Evolutionary conservation across 1,140 invertebrate genomes (phyloP).

Genomic region (Neuroterus valhalla): DNA sequence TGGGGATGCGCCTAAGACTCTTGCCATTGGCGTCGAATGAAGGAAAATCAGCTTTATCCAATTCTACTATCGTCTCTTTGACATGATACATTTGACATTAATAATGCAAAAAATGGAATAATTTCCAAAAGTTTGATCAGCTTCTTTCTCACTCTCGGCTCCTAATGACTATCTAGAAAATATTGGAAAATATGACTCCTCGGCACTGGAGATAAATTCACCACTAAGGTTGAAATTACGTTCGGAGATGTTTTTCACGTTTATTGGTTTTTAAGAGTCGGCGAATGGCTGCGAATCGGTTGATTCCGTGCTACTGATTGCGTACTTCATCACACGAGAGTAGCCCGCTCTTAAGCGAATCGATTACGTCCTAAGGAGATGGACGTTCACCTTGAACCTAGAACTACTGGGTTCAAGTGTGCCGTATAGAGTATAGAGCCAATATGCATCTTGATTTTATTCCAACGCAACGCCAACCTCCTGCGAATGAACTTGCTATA

Average conservation of each 20-base stretch:
- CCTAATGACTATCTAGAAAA: not conserved
- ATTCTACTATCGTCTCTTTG: too few species aligned
- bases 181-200: too few species aligned
- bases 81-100: too few species aligned
- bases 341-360: conserved; percentile 19
- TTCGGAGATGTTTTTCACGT: conserved; percentile 2
- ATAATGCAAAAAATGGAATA: too few species aligned
- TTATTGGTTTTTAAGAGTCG: conserved; percentile 16
- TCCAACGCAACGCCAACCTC: not conserved
- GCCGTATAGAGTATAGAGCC: not conserved
- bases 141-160: not conserved
- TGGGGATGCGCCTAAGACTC: not conserved
- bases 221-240: not conserved
- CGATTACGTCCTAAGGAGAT: conserved; percentile 27
- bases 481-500: not conserved
- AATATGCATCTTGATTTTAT: conserved; percentile 26
- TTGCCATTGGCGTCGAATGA: too few species aligned
- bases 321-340: not conserved
- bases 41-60: too few species aligned
- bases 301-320: conserved; percentile 20
- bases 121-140: not conserved
- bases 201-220: not conserved
- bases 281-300: not conserved
- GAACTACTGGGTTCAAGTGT: conserved; percentile 17
- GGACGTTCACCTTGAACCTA: conserved; percentile 29